Conservation (phyloP, 2,797 vertebrate genomes). For the Sebastolobus altivelis region DNA sequence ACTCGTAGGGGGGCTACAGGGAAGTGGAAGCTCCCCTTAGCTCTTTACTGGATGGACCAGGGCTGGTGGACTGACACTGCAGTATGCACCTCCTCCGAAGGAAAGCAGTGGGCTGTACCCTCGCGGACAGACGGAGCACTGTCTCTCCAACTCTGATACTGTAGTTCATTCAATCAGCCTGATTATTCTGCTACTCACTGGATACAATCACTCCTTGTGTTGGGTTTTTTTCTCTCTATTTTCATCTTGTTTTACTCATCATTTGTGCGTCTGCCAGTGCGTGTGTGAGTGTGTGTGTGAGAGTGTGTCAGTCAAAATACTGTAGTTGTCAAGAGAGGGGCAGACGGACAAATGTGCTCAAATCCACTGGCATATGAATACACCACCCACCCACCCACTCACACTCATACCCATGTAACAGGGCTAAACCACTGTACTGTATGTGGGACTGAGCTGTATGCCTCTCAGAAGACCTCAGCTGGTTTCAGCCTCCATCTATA, state of each 20-base stretch:
- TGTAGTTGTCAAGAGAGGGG: slow-evolving; percentile 49
- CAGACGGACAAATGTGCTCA: slow-evolving; percentile 62
- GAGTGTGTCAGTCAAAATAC: slow-evolving; percentile 52
- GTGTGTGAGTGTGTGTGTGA: slow-evolving; percentile 24
- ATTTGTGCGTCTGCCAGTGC: slow-evolving; percentile 39
- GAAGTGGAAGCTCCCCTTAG: slow-evolving; percentile 58
- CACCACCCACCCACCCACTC: slow-evolving; percentile 66
- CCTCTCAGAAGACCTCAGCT: slow-evolving; percentile 61
- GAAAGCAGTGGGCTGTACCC: slow-evolving; percentile 57
- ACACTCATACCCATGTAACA: slow-evolving; percentile 65
- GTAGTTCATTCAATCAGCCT: slow-evolving; percentile 71
- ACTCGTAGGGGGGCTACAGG: slow-evolving; percentile 48
- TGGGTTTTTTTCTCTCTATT: slow-evolving; percentile 8
- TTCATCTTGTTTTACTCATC: slow-evolving; percentile 32
- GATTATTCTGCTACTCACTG: slow-evolving; percentile 65
- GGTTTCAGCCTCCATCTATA: slow-evolving; percentile 62
- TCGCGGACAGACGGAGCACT: slow-evolving; percentile 57
- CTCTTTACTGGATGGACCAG: slow-evolving; percentile 71
- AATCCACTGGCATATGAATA: slow-evolving; percentile 67
- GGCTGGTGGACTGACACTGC: slow-evolving; percentile 67
- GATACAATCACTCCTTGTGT: slow-evolving; percentile 59
- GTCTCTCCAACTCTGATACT: slow-evolving; percentile 67
- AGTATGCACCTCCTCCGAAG: slow-evolving; percentile 68
- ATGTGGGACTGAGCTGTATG: slow-evolving; percentile 65
- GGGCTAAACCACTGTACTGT: slow-evolving; percentile 68